Conservation (phyloP, 1,140 invertebrate species). For the Teleogryllus occipitalis region DNA sequence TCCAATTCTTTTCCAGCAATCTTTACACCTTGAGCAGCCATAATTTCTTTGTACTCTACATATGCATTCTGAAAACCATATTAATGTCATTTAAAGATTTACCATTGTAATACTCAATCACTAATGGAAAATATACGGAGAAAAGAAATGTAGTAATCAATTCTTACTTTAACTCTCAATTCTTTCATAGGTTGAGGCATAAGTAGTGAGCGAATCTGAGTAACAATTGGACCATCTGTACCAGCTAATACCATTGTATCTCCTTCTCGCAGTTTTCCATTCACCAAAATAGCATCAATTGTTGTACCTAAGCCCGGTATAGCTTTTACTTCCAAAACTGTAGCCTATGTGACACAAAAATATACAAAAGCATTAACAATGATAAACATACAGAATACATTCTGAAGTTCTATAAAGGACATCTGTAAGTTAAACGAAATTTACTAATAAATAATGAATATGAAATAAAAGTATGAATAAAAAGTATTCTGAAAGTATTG, state of each 20-base stretch:
- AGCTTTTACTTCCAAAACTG: slow-evolving; percentile 98
- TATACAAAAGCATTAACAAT: not conserved
- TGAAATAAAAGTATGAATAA: too few relatives aligned
- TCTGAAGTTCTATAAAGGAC: too few relatives aligned
- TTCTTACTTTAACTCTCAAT: slow-evolving; percentile 82
- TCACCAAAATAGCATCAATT: slow-evolving; percentile 97
- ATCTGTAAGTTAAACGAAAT: too few relatives aligned
- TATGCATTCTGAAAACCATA: slow-evolving; percentile 73
- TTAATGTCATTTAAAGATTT: not conserved
- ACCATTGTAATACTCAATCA: not conserved
- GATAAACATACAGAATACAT: too few relatives aligned
- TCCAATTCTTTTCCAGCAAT: slow-evolving; percentile 96
- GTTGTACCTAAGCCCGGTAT: slow-evolving; percentile 96
- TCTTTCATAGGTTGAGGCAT: slow-evolving; percentile 98
- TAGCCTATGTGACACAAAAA: slow-evolving; percentile 48
- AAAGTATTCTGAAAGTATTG: too few relatives aligned
- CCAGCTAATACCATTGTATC: slow-evolving; percentile 94
- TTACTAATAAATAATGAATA: too few relatives aligned
- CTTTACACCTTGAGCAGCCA: slow-evolving; percentile 96
- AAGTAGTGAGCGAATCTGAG: slow-evolving; percentile 91
- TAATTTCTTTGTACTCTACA: slow-evolving; percentile 89
- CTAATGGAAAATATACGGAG: not conserved
- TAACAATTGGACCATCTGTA: slow-evolving; percentile 96
- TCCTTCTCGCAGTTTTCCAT: slow-evolving; percentile 85
- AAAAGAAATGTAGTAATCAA: slow-evolving; percentile 23